A percentile compares a stretch with the other conserved stretches of the same genome.
Conservation (phyloP, 2,888 invertebrate genomes). For the Pedicia rivosa region DNA sequence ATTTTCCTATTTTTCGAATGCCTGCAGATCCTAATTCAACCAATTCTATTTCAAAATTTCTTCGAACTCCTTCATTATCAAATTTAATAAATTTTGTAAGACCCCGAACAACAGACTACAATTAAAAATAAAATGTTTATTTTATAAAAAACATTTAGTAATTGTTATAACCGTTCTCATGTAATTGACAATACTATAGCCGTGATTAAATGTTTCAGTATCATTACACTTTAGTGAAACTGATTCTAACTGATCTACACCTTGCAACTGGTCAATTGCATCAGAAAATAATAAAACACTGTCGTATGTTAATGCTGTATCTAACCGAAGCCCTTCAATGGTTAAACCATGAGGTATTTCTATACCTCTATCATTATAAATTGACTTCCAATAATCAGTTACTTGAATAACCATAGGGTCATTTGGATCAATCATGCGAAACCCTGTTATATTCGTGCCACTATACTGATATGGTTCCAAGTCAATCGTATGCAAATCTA, state of each 20-base stretch:
- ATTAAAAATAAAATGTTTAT: constrained; percentile 11
- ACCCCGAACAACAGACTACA: constrained; percentile 47
- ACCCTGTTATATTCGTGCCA: constrained; percentile 66
- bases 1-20: constrained; percentile 46
- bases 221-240: constrained; percentile 43
- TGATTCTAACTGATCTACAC: constrained; percentile 31
- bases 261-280: constrained; percentile 50
- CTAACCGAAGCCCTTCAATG: constrained; percentile 29
- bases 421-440: constrained; percentile 46
- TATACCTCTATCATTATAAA: constrained; percentile 18
- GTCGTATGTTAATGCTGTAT: constrained; percentile 71
- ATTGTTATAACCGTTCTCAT: constrained; percentile 33
- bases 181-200: constrained; percentile 68
- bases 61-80: constrained; percentile 59
- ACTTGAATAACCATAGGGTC: constrained; percentile 34
- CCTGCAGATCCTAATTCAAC: constrained; percentile 47
- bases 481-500: constrained; percentile 70
- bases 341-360: constrained; percentile 16
- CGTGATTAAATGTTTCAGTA: constrained; percentile 55
- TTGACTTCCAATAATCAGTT: constrained; percentile 20
- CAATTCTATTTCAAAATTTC: constrained; percentile 50
- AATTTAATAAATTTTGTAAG: constrained; percentile 63
- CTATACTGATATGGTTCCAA: constrained; percentile 61
- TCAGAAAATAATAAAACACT: constrained; percentile 67
- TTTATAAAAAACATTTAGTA: constrained; percentile 3